Percentiles rank a stretch among this genome's conserved stretches.
These are phyloP conservation scores for Empidonax traillii DNA, from an alignment of 2,113 vertebrate genomes.

Conservation along the genomic window DNA sequence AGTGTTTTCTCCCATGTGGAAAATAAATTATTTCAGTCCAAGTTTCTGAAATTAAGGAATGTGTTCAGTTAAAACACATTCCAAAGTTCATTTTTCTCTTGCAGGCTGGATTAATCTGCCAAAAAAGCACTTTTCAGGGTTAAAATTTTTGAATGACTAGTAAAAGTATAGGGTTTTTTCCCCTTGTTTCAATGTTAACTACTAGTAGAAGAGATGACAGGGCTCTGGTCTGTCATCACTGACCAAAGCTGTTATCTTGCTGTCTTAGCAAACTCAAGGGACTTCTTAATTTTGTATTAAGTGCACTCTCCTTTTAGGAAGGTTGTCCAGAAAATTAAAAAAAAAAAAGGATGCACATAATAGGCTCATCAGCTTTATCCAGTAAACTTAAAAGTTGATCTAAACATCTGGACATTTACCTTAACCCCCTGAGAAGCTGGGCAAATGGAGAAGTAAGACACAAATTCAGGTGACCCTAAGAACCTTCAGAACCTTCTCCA, in stretches of 20 bases:
- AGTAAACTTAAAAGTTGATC: not conserved
- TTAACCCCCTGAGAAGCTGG: not conserved
- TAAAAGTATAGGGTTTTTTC: not conserved
- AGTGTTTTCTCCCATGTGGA: not conserved
- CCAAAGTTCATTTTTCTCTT: not conserved
- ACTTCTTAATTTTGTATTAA: not conserved
- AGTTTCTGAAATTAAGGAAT: not conserved
- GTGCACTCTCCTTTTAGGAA: not conserved
- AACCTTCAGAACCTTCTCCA: not conserved
- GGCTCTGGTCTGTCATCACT: not conserved
- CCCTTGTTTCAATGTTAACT: not conserved
- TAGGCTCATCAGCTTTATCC: not conserved
- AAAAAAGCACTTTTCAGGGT: not conserved
- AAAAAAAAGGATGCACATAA: not conserved
- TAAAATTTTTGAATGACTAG: not conserved
- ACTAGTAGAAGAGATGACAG: not conserved
- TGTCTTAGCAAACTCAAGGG: not conserved
- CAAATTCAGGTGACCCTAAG: not conserved
- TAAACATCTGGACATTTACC: not conserved
- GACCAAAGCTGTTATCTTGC: not conserved
- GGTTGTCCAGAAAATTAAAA: not conserved
- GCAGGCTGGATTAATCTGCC: not conserved
- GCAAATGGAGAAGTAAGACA: not conserved
- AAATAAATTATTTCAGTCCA: not conserved
- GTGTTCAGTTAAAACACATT: not conserved